Percentiles rank a stretch among this genome's conserved stretches.
phyloP scores from a whole-genome alignment of 2,797 vertebrate species.

The Microchirus variegatus region DNA sequence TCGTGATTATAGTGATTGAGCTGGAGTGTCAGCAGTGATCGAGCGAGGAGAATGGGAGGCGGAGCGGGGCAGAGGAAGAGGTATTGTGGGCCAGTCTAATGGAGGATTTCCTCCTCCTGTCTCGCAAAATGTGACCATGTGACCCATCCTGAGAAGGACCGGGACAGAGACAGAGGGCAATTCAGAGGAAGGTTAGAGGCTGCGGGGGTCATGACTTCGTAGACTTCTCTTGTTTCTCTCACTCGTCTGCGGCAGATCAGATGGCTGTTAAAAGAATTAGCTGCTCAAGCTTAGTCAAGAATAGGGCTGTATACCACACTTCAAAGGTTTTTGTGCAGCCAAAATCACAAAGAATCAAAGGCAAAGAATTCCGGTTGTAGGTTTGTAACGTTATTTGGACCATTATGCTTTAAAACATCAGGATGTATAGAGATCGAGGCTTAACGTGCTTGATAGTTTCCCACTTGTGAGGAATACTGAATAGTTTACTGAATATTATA shows the following conservation, averaged over 20 bases:
- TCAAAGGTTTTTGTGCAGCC: not conserved
- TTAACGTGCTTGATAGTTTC: too few species aligned
- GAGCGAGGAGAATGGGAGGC: slow-evolving; percentile 69
- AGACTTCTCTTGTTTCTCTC: slow-evolving; percentile 37
- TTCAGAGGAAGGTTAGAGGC: slow-evolving; percentile 38
- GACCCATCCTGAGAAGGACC: slow-evolving; percentile 43
- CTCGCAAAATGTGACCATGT: slow-evolving; percentile 55
- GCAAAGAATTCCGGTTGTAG: too few species aligned
- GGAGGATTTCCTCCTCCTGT: slow-evolving; percentile 77
- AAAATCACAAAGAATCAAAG: not conserved
- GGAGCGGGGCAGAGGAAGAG: slow-evolving; percentile 61
- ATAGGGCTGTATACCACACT: not conserved
- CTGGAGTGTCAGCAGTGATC: slow-evolving; percentile 31
- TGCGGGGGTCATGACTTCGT: slow-evolving; percentile 20
- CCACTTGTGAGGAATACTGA: too few species aligned
- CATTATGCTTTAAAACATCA: too few species aligned
- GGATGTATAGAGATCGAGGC: too few species aligned
- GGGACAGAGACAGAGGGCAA: slow-evolving; percentile 24
- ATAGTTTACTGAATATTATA: too few species aligned
- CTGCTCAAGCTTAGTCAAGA: not conserved
- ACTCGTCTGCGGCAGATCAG: slow-evolving; percentile 4
- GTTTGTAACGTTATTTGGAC: too few species aligned
- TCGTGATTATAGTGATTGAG: slow-evolving; percentile 41
- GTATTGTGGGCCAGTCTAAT: slow-evolving; percentile 69
- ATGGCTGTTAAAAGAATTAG: not conserved